A percentile compares a stretch with the other conserved stretches of the same genome.
Evolutionary conservation across 2,797 vertebrate genomes (phyloP).

Genomic region (Chaenodraco wilsoni): DNA sequence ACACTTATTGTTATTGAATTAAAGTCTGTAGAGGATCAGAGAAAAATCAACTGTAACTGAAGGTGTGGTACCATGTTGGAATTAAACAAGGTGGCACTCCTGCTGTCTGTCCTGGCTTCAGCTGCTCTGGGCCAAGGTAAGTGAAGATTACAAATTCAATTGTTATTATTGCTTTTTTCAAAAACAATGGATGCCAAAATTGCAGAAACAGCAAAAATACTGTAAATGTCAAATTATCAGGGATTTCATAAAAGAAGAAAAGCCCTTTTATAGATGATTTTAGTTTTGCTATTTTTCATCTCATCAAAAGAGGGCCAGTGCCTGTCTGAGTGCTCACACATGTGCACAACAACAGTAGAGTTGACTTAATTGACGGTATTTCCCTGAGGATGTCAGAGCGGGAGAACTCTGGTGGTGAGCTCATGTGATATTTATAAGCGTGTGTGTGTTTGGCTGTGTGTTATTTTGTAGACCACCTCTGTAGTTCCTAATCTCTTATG

Average conservation of each 20-base stretch:
- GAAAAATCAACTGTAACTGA: constrained; percentile 8
- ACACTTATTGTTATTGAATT: neutral
- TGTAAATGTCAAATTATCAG: neutral
- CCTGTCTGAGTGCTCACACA: constrained; percentile 17
- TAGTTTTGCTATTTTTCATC: constrained; percentile 2
- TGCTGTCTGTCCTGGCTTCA: constrained; percentile 74
- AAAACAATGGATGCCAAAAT: neutral
- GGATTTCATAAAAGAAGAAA: neutral
- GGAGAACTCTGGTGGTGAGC: constrained; percentile 55
- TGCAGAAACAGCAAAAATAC: neutral
- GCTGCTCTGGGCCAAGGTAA: constrained; percentile 82
- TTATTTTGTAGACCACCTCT: constrained; percentile 42
- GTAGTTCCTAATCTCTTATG: constrained; percentile 39
- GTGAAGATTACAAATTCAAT: constrained; percentile 41
- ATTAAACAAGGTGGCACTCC: constrained; percentile 75
- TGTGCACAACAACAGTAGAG: constrained; percentile 20
- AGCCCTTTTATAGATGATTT: neutral
- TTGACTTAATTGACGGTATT: constrained; percentile 43
- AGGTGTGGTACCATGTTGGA: constrained; percentile 78
- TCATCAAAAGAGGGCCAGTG: constrained; percentile 10
- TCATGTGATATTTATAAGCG: constrained; percentile 48
- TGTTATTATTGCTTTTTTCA: neutral
- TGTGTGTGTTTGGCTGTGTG: constrained; percentile 15
- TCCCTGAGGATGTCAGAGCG: constrained; percentile 36
- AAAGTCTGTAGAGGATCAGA: constrained; percentile 37